phyloP scores from a whole-genome alignment of 2,888 invertebrate genomes.

The Caenorhabditis sulstoni region DNA sequence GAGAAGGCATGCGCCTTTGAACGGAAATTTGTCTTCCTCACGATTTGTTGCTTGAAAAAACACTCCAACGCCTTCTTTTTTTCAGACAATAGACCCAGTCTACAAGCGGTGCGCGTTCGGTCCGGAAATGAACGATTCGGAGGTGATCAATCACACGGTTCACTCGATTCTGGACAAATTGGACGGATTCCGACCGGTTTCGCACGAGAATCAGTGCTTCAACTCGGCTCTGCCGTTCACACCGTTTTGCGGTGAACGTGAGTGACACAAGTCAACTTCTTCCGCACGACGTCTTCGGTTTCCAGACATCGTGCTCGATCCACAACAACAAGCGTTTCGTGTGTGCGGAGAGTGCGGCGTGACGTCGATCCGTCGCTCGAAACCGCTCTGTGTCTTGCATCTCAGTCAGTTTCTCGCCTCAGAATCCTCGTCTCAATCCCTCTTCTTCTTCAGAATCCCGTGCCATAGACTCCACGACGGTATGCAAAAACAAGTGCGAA shows the following conservation, averaged over 20 bases:
- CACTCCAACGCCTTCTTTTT: too few relatives aligned
- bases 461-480: too few relatives aligned
- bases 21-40: too few relatives aligned
- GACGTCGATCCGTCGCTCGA: constrained; percentile 15
- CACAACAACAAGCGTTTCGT: constrained; percentile 7
- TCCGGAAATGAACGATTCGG: constrained; percentile 26
- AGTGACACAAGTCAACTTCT: background rate
- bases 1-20: too few relatives aligned
- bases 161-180: constrained; percentile 17
- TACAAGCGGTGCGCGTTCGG: constrained; percentile 31
- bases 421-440: too few relatives aligned
- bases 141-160: constrained; percentile 1
- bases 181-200: constrained; percentile 5
- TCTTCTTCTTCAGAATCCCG: too few relatives aligned
- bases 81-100: constrained; percentile 35
- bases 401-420: constrained; percentile 8
- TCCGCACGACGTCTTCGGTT: background rate
- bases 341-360: constrained; percentile 31
- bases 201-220: constrained; percentile 19
- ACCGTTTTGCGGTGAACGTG: constrained; percentile 46
- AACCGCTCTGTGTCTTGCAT: constrained; percentile 35
- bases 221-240: constrained; percentile 12
- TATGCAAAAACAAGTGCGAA: background rate
- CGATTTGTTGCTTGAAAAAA: too few relatives aligned
- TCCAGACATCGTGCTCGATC: constrained; percentile 47